Evolutionary conservation across 2,888 invertebrate genomes (phyloP), one percentile per base, ranked within the genome.

Genomic region (Alloscopus bannaensis): DNA sequence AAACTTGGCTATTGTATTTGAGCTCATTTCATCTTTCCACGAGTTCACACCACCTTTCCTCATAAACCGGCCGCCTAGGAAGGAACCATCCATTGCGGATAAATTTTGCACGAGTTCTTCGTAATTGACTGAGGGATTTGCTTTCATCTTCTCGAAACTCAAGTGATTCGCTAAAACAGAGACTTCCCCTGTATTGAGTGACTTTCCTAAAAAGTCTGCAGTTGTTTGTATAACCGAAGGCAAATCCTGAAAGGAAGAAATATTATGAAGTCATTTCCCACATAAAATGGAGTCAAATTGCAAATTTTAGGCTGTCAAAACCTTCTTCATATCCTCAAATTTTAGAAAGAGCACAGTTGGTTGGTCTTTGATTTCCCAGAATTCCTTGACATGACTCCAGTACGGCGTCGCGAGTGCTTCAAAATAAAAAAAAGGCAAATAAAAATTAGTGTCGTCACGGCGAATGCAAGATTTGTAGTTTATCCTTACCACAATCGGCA

Each of bases 61-160:
- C 8, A 59, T 59, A 11, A 59, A 59, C 4, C 31, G 29, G 20
- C 59, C 20, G n/a, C 31, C 31, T 11, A 31, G 29, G 1, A 36
- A 20, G 1, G 31, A 29, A 18, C 59, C 73, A 40, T 73, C 64
- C 4, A 64, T 55, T 31, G 50, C 36, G 0, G 64, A 26, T 1
- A 73, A 40, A 1, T 40, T 16, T 4, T 73, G 22, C 3, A 55
- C 40, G 1, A 64, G 20, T 29, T 65, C 64, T 24, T 93, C 92
- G 84, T 93, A 87, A 86, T 96, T 96, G 0, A 94, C 92, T 1
- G 93, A 92, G 24, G 93, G 91, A 88, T 96, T 96, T 0, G 90
- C 89, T 86, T 93, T 93, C 95, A 96, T 96, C 84, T 91, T 93
- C 64, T 92, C 90, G 87, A 96, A 96, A 57, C 93, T 92, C 24